Evolutionary conservation across 2,888 invertebrate genomes (phyloP), one percentile per base, ranked within the genome.

Genomic region (Orthosia incerta): DNA sequence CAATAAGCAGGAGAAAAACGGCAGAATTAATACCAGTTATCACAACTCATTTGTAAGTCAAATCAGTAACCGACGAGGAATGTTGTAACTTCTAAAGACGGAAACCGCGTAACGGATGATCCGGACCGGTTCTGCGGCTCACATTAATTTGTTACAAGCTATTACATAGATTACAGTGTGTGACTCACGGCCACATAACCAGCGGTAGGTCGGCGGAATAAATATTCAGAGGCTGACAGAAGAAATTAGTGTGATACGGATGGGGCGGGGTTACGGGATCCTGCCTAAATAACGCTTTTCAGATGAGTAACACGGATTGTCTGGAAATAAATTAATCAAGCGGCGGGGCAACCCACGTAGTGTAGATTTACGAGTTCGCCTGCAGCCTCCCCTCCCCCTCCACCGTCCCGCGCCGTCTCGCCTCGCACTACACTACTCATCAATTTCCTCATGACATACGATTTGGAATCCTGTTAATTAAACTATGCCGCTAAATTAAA

Each of bases 401-500:
- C 72, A 70, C 76, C 71, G 71, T 77, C 20, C 48, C 59, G 63
- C 70, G 48, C 67, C 76, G 65, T 60, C 64, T 76, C 68, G 74
- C 65, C 82, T 87, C 87, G 69, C 89, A 89, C 91, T 90, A 94
- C 92, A 94, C 94, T 92, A 92, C 93, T 95, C 95, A 95, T 95
- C 94, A 95, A 95, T 95, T 95, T 93, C 91, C 91, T 91, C 86
- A 93, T 92, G 92, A 93, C 94, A 93, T 89, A 91, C 91, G 89
- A 91, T 92, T 94, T 89, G 92, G 93, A 94, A 93, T 93, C 90
- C 91, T 91, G 93, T 93, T 95, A 95, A 95, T 95, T 95, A 95
- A 95, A 95, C 94, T 94, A 94, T 94, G 91, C 92, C 91, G 85
- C 91, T 89, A 90, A 94, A 94, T 94, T 94, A 93, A 93, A 91